These are phyloP conservation scores for Tryphoninae sp. DNA, from an alignment of 2,888 invertebrate genomes.

Conservation along the genomic window DNA sequence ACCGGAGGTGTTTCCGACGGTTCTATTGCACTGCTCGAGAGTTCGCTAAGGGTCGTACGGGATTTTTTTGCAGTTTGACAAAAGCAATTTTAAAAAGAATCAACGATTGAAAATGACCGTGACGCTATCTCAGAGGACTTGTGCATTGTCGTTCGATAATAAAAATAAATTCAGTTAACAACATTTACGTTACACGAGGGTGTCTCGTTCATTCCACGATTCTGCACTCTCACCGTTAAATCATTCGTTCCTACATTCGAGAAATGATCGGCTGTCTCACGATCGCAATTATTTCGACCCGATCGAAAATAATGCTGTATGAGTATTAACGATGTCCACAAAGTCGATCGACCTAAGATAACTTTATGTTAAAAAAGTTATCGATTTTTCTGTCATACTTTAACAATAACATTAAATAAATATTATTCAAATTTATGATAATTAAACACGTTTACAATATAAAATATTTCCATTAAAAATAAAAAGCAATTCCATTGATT, in stretches of 20 bases:
- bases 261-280: slow-evolving; percentile 66
- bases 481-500: neutral
- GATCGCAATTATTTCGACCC: slow-evolving; percentile 68
- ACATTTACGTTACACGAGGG: neutral
- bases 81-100: neutral
- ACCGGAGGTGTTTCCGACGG: slow-evolving; percentile 49
- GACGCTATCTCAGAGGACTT: neutral
- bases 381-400: slow-evolving; percentile 15
- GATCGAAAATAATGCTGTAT: slow-evolving; percentile 74
- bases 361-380: slow-evolving; percentile 62
- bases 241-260: slow-evolving; percentile 74
- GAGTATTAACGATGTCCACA: slow-evolving; percentile 74
- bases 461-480: neutral
- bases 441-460: too few species aligned
- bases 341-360: slow-evolving; percentile 69
- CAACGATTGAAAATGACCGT: neutral
- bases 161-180: neutral
- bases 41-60: slow-evolving; percentile 18
- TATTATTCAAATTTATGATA: too few species aligned
- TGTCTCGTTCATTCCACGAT: slow-evolving; percentile 19
- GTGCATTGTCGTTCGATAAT: too few species aligned
- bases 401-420: neutral
- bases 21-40: slow-evolving; percentile 28
- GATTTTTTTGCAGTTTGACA: neutral
- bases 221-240: slow-evolving; percentile 74